Base-by-base conservation (phyloP, 2,888 invertebrate species). In the Andrena fulva region DNA sequence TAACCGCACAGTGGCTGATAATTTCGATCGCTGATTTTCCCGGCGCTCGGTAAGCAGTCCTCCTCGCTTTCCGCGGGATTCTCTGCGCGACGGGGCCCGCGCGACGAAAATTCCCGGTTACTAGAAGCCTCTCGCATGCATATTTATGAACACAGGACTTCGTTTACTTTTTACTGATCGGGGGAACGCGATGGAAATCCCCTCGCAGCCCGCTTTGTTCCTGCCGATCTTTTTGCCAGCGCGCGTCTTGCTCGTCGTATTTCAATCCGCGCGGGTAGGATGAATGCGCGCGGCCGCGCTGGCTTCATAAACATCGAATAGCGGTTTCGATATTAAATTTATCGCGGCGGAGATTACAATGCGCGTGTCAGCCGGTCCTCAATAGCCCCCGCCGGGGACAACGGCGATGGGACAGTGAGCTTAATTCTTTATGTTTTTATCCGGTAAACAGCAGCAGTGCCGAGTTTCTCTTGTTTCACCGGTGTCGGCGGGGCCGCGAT, bases 311-410 rank as follows among this genome's bases (percentile, higher is more conserved):
- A 82, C 82, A 84, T 74, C 74, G 63, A 77, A 64, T 81, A 66
- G 82, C 79, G 74, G 84, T 86, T 86, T 86, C 84, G 77, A 86
- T 86, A 86, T 86, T 84, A 86, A 82, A 84, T 86, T 84, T 84
- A 86, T 84, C 80, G 74, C 74, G 63, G 71, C 27, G 70, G 48
- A 24, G 73, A 74, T 82, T 75, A 82, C 83, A 82, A 84, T 86
- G 67, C 77, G 75, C 68, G 74, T 82, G 86, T 86, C 86, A 84
- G 70, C 66, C 77, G 79, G 71, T 74, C 79, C 77, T 82, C 84
- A 74, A 83, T 82, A 74, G 70, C 56, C 63, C 10, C 31, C 68
- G 69, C 72, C 60, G 64, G 63, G 68, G 56, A 79, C 62, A 56
- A 50, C 78, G 56, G 60, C 62, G 52, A 16, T 33, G 62, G 76